These are phyloP conservation scores for Poecilia latipinna DNA, from an alignment of 2,113 vertebrate species.

Conservation along the genomic window DNA sequence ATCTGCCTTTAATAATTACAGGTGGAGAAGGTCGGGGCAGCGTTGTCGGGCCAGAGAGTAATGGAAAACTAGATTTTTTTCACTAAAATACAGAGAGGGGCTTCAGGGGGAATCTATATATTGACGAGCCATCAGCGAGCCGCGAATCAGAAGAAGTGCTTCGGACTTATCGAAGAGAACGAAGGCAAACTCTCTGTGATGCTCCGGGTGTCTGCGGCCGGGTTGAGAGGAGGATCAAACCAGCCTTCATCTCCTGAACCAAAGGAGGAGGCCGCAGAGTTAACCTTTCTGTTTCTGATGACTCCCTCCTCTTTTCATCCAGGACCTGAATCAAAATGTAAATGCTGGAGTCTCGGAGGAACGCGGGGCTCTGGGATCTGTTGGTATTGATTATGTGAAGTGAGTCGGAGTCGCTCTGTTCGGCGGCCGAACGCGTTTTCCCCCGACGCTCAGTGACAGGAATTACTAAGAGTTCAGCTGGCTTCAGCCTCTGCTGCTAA, in stretches of 20 bases:
- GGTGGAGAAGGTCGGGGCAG: conserved; percentile 88
- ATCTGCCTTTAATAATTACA: conserved; percentile 99
- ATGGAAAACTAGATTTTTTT: conserved; percentile 99
- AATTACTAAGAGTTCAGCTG: conserved; percentile 69
- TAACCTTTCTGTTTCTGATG: conserved; percentile 57
- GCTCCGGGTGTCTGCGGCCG: conserved; percentile 75
- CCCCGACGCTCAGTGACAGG: conserved; percentile 56
- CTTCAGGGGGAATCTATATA: conserved; percentile 91
- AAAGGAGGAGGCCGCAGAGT: conserved; percentile 33
- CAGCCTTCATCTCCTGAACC: conserved; percentile 42
- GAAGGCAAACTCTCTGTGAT: conserved; percentile 88
- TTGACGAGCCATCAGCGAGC: conserved; percentile 97
- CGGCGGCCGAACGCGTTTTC: conserved; percentile 47
- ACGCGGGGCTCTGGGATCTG: conserved; percentile 34
- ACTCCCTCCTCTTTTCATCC: conserved; percentile 24
- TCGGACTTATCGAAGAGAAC: conserved; percentile 88
- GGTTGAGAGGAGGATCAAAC: conserved; percentile 10
- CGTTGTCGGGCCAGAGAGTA: conserved; percentile 93
- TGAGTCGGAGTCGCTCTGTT: conserved; percentile 53
- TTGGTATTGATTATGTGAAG: conserved; percentile 60
- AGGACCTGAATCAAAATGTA: conserved; percentile 70
- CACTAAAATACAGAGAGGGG: conserved; percentile 92
- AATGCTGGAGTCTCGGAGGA: conserved; percentile 55
- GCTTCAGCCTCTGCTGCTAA: conserved; percentile 39
- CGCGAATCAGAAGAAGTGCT: conserved; percentile 98